Percentiles rank a stretch among this genome's conserved stretches.
phyloP scores from a whole-genome alignment of 2,113 vertebrate species.

The Recurvirostra avosetta region DNA sequence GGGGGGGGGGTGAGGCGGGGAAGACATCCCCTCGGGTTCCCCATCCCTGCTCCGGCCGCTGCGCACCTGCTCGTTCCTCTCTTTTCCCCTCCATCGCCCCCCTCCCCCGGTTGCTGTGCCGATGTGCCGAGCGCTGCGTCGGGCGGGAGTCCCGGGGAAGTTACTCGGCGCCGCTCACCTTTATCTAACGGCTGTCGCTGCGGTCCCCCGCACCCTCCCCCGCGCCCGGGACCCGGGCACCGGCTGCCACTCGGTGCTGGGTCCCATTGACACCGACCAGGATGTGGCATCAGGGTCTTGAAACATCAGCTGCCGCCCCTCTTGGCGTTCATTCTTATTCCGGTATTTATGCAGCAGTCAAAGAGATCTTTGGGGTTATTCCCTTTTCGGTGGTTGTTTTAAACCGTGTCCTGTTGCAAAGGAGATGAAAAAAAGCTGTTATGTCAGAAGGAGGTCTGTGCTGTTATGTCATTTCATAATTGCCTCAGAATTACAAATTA shows the following conservation, averaged over 20 bases:
- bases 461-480: constrained; percentile 49
- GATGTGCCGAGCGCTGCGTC: no score
- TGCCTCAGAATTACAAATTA: constrained; percentile 39
- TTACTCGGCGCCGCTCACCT: not conserved
- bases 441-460: not conserved
- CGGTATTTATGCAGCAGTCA: not conserved
- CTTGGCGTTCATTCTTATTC: not conserved
- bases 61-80: constrained; percentile 12
- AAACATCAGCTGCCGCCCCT: not conserved
- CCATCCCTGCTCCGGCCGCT: not conserved
- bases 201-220: no score
- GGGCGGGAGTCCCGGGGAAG: not conserved
- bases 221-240: not conserved
- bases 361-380: not conserved
- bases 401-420: not conserved
- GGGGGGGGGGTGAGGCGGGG: no score
- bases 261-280: rapidly evolving
- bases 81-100: not conserved
- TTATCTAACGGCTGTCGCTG: not conserved
- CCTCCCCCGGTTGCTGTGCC: not conserved
- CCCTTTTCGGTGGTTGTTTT: not conserved
- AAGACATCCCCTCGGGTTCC: not conserved
- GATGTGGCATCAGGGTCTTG: not conserved
- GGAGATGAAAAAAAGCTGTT: not conserved
- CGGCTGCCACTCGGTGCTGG: not conserved